Evolutionary conservation across 2,888 invertebrate species (phyloP), one percentile per base, ranked within the genome.

Genomic region (Erebia epiphron): DNA sequence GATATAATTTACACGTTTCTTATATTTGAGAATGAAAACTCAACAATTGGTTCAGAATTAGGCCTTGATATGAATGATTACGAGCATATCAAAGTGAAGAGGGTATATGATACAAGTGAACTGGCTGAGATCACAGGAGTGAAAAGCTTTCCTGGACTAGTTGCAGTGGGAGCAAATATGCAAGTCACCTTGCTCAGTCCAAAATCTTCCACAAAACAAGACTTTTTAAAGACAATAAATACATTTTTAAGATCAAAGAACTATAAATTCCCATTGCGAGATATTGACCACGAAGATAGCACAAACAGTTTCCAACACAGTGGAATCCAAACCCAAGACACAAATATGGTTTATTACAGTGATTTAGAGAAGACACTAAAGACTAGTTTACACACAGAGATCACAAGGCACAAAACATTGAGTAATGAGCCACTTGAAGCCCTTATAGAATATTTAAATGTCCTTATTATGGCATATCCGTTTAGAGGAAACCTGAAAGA

Each of bases 311-410:
- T 81, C 80, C 70, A 78, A 74, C 68, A 78, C 76, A 82, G 82
- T 21, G 82, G 63, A 56, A 9, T 21, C 7, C 57, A 62, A 14
- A 18, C 46, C 10, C 52, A 76, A n/a, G 78, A 83, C 76, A 79
- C 89, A 49, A 95, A 97, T 84, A 86, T 94, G 7, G 94, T 98
- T 1, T 98, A 97, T 85, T 97, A 97, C 88, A 95, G 96, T 75
- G 99, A 99, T 89, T 87, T 99, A 71, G 98, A 98, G 87, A 97
- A 96, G 80, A 96, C 98, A 0, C 86, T 99, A n/a, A 95, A 95
- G 77, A 97, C 97, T 81, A 96, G 97, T 62, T 90, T 99, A 35
- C 95, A 95, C 76, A 97, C 97, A 78, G 99, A 99, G 93, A 95
- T 99, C 41, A 95, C 96, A 3, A 94, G 96, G 73, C 91, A 95